Conservation (phyloP, 2,113 vertebrate genomes). For the Nicator chloris region DNA sequence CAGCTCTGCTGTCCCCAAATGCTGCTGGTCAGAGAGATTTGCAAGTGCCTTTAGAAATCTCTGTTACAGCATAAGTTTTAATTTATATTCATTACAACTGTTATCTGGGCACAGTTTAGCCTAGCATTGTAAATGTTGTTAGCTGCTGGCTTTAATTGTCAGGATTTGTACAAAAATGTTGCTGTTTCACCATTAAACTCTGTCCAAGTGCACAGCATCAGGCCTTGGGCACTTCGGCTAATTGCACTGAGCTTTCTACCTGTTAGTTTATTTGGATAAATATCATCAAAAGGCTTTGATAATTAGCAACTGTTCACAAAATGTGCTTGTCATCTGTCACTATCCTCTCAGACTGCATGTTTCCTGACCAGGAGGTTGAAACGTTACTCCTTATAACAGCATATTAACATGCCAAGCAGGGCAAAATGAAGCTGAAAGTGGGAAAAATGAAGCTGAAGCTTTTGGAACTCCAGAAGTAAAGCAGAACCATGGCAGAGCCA, state of each 20-base stretch:
- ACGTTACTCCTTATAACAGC: neutral
- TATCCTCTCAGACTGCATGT: neutral
- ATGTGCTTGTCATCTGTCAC: neutral
- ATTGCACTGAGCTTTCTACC: conserved; percentile 5
- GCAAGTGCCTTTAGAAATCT: neutral
- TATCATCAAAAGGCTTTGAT: neutral
- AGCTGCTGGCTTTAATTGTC: conserved; percentile 13
- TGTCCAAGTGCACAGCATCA: neutral
- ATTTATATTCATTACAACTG: neutral
- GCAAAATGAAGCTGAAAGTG: neutral
- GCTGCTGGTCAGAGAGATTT: neutral
- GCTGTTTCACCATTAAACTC: neutral
- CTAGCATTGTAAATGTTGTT: neutral
- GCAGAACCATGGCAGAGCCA: neutral
- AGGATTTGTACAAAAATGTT: neutral
- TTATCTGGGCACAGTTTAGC: neutral
- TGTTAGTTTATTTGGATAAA: conserved; percentile 18
- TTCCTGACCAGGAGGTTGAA: neutral
- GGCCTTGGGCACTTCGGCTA: neutral
- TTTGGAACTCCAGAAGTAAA: neutral
- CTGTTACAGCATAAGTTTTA: neutral
- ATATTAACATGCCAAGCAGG: neutral
- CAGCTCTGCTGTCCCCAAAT: neutral
- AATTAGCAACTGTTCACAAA: neutral
- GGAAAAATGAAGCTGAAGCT: neutral